Conservation (phyloP, 2,888 invertebrate species). For the Abrostola tripartita region DNA sequence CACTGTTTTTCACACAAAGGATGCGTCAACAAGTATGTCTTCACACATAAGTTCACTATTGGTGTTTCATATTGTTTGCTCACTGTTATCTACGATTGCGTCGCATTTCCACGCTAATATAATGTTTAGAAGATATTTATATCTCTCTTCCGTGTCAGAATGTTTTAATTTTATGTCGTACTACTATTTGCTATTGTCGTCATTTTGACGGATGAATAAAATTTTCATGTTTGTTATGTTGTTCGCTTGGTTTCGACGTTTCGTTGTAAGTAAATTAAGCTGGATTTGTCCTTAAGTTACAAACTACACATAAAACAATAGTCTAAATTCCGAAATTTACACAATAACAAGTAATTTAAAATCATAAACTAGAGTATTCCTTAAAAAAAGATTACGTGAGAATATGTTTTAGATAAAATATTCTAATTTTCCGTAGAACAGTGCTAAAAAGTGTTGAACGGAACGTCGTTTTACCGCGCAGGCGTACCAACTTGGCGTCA, state of each 20-base stretch:
- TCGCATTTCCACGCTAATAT: slow-evolving; percentile 37
- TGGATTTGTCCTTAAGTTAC: not conserved
- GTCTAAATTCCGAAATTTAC: not conserved
- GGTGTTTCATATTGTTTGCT: slow-evolving; percentile 20
- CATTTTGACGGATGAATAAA: slow-evolving; percentile 60
- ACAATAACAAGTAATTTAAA: not conserved
- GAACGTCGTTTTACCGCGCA: slow-evolving; percentile 46
- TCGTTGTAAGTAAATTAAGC: slow-evolving; percentile 31
- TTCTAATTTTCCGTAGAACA: too few species aligned
- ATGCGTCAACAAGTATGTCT: slow-evolving; percentile 26
- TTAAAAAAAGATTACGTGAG: not conserved
- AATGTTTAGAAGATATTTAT: slow-evolving; percentile 45
- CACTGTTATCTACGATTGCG: slow-evolving; percentile 39
- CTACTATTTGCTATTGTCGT: slow-evolving; percentile 51
- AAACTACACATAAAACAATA: not conserved
- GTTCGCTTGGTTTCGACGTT: slow-evolving; percentile 49
- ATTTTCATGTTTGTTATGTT: slow-evolving; percentile 42
- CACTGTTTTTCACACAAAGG: slow-evolving; percentile 46
- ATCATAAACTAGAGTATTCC: not conserved
- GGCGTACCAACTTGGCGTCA: slow-evolving; percentile 48
- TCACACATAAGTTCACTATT: slow-evolving; percentile 23
- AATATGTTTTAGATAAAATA: not conserved
- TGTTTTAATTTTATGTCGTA: not conserved
- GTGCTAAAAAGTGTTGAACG: slow-evolving; percentile 13
- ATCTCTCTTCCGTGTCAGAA: slow-evolving; percentile 47